phyloP scores from a whole-genome alignment of 2,113 vertebrate species.

The Electrona antarctica region DNA sequence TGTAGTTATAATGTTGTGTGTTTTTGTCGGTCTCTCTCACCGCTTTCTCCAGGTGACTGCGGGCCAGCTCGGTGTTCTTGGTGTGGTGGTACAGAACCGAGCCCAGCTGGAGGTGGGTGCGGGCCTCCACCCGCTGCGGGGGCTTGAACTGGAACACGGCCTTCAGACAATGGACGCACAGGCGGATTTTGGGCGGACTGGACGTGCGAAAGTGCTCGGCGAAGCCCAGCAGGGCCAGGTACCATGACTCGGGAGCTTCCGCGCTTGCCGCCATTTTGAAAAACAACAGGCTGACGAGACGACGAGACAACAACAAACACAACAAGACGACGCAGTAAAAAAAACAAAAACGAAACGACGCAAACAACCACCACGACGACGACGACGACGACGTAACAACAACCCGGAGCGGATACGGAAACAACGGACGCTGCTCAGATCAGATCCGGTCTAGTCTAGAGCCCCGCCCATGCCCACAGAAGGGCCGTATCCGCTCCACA shows the following conservation, averaged over 20 bases:
- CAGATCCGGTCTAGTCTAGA: too few species aligned
- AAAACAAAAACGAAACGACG: too few species aligned
- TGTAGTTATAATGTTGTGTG: too few species aligned
- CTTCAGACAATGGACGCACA: constrained; percentile 96
- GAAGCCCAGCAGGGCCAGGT: constrained; percentile 93
- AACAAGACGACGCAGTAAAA: too few species aligned
- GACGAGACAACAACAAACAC: too few species aligned
- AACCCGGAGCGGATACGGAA: too few species aligned
- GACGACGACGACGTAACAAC: too few species aligned
- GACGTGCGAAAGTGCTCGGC: constrained; percentile 98
- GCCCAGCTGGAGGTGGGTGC: constrained; percentile 95
- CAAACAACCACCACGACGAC: too few species aligned
- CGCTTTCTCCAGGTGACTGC: constrained; percentile 95
- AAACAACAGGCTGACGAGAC: too few species aligned
- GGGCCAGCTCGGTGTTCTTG: constrained; percentile 97
- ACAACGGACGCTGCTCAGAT: too few species aligned
- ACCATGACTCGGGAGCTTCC: constrained; percentile 93
- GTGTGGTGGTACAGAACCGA: constrained; percentile 98
- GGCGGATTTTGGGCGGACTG: constrained; percentile 94
- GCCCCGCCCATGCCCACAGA: too few species aligned
- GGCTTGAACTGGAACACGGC: constrained; percentile 98
- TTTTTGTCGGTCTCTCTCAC: constrained; percentile 74
- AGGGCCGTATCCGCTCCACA: too few species aligned
- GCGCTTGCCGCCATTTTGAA: constrained; percentile 84
- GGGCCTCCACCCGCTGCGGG: constrained; percentile 93